phyloP scores from a whole-genome alignment of 2,888 invertebrate species.

The Acanthoscelides obtectus region DNA sequence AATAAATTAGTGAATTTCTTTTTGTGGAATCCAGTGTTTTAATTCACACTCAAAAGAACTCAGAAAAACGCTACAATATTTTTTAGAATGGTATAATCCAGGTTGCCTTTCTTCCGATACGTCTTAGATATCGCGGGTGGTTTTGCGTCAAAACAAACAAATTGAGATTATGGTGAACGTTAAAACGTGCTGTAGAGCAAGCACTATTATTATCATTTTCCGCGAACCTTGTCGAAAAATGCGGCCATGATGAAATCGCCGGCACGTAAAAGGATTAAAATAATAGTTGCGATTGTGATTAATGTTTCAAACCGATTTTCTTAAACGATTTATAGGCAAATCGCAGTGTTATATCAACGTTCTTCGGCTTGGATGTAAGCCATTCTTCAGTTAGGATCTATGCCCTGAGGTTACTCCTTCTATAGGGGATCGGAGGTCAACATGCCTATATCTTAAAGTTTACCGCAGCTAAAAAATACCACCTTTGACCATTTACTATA shows the following conservation, averaged over 20 bases:
- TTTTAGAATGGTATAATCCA: no score
- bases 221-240: not conserved
- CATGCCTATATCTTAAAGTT: no score
- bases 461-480: no score
- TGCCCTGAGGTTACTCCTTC: not conserved
- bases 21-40: no score
- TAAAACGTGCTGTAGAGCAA: not conserved
- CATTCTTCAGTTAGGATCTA: not conserved
- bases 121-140: not conserved
- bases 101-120: not conserved
- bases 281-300: not conserved
- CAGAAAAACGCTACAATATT: no score
- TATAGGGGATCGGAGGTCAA: not conserved
- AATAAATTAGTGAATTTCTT: no score
- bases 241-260: not conserved
- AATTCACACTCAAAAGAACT: no score
- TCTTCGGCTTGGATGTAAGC: not conserved
- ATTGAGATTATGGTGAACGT: not conserved
- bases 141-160: not conserved
- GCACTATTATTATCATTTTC: not conserved
- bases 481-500: no score
- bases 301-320: not conserved
- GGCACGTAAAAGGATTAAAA: not conserved
- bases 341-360: not conserved
- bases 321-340: not conserved